Percentiles rank a stretch among this genome's conserved stretches.
phyloP scores from a whole-genome alignment of 2,113 vertebrate species.

The Python bivittatus region DNA sequence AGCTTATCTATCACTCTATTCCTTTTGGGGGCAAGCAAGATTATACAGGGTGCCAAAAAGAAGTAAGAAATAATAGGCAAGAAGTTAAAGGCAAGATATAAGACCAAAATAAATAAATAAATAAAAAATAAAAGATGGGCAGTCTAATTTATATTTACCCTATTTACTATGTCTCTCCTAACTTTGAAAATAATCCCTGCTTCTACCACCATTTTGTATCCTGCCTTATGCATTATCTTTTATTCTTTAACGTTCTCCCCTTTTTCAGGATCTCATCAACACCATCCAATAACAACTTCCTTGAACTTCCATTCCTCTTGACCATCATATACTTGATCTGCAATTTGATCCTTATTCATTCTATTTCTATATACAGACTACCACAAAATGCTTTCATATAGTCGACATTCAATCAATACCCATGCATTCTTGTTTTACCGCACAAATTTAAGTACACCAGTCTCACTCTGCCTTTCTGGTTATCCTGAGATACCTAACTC shows the following conservation, averaged over 20 bases:
- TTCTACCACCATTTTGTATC: not conserved
- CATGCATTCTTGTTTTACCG: not conserved
- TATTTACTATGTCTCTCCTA: not conserved
- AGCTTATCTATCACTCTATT: not conserved
- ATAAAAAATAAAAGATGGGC: not conserved
- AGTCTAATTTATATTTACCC: not conserved
- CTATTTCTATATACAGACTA: too few species aligned
- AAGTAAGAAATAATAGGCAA: not conserved
- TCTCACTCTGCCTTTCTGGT: not conserved
- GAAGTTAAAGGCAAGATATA: not conserved
- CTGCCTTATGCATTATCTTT: not conserved
- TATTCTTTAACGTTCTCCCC: not conserved
- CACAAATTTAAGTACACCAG: not conserved
- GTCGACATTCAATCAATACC: not conserved
- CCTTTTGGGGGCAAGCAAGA: not conserved
- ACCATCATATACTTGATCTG: not conserved
- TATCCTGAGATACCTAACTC: not conserved
- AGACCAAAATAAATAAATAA: too few species aligned
- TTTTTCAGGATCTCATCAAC: not conserved
- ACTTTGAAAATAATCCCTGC: not conserved
- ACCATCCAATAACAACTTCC: not conserved
- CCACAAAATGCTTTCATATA: not conserved
- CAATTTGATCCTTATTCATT: not conserved
- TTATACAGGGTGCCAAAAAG: not conserved
- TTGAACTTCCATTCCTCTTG: not conserved